These are phyloP conservation scores for Schizopygopsis malacanthus DNA, from an alignment of 2,797 vertebrate genomes.

Conservation along the genomic window DNA sequence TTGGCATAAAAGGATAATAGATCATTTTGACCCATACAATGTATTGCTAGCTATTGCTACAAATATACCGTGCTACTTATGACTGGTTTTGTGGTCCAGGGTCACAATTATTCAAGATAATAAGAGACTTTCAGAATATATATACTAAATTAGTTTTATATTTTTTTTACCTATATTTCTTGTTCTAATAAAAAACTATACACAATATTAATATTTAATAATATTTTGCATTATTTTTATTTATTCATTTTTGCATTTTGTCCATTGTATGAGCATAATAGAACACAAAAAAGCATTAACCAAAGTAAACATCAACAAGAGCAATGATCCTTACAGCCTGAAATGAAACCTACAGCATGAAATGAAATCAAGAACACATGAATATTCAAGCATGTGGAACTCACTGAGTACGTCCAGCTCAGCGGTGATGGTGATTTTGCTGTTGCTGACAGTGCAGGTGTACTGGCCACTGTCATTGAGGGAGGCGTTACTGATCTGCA, in stretches of 20 bases:
- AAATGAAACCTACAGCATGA: slow-evolving; percentile 41
- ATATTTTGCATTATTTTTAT: not conserved
- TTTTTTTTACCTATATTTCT: not conserved
- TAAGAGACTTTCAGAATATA: not conserved
- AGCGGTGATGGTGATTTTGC: slow-evolving; percentile 79
- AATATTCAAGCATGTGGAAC: slow-evolving; percentile 53
- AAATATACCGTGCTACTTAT: no score
- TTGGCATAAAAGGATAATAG: no score
- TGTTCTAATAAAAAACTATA: not conserved
- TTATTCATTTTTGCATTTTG: not conserved
- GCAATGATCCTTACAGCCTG: slow-evolving; percentile 14
- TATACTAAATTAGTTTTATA: not conserved
- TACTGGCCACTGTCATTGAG: slow-evolving; percentile 80
- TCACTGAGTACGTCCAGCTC: slow-evolving; percentile 83
- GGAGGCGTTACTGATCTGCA: slow-evolving; percentile 81
- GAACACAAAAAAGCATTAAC: not conserved
- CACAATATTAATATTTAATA: not conserved
- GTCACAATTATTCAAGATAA: not conserved
- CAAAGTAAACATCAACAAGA: not conserved
- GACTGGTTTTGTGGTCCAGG: no score
- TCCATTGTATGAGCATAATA: not conserved
- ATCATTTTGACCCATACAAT: no score
- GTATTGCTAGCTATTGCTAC: no score
- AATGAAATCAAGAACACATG: slow-evolving; percentile 22
- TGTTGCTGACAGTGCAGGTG: slow-evolving; percentile 80